A percentile compares a stretch with the other conserved stretches of the same genome.
These are phyloP conservation scores for Parasteatoda tepidariorum DNA, from an alignment of 1,140 invertebrate genomes.

Conservation along the genomic window DNA sequence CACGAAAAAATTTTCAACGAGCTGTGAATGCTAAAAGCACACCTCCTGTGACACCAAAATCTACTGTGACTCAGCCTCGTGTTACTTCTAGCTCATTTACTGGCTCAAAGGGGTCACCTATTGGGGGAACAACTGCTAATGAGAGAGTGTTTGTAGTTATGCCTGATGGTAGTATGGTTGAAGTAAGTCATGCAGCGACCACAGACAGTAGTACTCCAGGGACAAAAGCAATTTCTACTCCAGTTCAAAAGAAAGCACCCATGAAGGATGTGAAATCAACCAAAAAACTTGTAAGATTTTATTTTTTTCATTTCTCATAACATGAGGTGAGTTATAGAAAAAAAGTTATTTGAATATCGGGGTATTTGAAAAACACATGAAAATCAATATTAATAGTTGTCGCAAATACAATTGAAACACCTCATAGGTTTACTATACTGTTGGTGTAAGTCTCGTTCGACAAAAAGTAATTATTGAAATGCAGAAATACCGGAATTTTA, in stretches of 20 bases:
- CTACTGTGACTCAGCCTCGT: neutral
- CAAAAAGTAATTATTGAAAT: too few relatives aligned
- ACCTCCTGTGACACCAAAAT: neutral
- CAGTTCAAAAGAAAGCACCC: neutral
- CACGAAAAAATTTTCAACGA: constrained; percentile 29
- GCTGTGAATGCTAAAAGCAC: constrained; percentile 11
- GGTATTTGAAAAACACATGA: too few relatives aligned
- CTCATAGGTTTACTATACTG: too few relatives aligned
- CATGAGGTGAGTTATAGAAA: neutral
- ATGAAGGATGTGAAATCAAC: constrained; percentile 9
- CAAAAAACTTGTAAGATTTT: neutral
- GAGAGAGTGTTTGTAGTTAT: constrained; percentile 61
- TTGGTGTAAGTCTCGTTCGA: too few relatives aligned
- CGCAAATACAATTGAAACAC: too few relatives aligned
- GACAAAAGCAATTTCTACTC: neutral
- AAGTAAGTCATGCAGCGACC: constrained; percentile 44
- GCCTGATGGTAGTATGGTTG: constrained; percentile 61
- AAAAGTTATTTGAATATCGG: too few relatives aligned
- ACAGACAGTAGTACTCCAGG: constrained; percentile 4
- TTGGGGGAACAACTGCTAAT: neutral
- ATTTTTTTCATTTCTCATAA: neutral
- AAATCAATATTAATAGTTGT: too few relatives aligned
- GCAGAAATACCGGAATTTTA: too few relatives aligned
- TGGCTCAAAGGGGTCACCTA: neutral
- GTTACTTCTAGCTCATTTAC: neutral